A percentile compares a stretch with the other conserved stretches of the same genome.
phyloP scores from a whole-genome alignment of 2,113 vertebrate species.

The Zosterops pallidus region DNA sequence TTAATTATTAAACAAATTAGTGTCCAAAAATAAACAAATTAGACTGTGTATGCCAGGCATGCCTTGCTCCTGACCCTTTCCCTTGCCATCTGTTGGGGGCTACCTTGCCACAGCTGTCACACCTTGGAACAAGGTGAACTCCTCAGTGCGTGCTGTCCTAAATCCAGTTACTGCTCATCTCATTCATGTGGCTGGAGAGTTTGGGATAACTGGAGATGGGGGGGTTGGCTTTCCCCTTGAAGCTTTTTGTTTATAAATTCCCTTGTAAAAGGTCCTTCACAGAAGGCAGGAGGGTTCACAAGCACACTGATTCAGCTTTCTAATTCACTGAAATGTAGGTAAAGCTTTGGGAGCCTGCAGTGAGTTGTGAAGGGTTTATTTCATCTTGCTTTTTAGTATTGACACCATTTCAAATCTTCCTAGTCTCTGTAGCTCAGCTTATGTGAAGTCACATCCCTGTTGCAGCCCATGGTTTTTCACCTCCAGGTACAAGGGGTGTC shows the following conservation, averaged over 20 bases:
- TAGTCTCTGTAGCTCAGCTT: neutral
- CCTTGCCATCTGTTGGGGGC: neutral
- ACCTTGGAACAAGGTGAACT: rapidly evolving
- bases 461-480: neutral
- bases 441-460: neutral
- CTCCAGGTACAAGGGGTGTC: neutral
- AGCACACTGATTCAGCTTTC: neutral
- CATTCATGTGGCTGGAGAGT: neutral
- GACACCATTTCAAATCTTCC: neutral
- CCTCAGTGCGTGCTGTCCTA: neutral
- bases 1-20: rapidly evolving
- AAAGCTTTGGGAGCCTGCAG: neutral
- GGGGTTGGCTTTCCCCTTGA: neutral
- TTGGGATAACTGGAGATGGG: neutral
- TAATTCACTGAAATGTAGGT: neutral
- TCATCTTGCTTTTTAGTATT: conserved; percentile 11
- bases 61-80: rapidly evolving
- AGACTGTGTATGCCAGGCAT: rapidly evolving
- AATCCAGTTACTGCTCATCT: neutral
- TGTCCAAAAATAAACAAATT: neutral
- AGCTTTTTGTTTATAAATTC: neutral
- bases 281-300: neutral
- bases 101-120: neutral
- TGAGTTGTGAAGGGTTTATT: neutral
- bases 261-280: neutral